Evolutionary conservation across 1,140 invertebrate genomes (phyloP), one percentile per base, ranked within the genome.

Genomic region (Amyelois transitella): DNA sequence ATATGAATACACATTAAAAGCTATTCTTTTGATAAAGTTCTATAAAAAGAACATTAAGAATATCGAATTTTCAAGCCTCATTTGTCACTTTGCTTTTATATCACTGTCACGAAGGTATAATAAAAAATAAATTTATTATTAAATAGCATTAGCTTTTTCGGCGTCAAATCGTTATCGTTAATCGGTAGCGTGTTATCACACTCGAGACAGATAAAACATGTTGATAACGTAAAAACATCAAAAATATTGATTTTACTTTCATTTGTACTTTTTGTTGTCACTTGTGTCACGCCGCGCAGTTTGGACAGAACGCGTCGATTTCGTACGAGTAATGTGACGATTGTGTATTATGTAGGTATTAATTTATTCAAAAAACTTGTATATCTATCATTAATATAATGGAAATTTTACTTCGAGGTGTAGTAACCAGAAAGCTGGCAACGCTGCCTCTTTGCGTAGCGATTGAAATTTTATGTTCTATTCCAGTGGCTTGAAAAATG

Each of bases 181-280:
- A 84, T 82, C 77, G 80, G 77, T 70, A 70, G 69, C 71, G 58
- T 77, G 74, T 75, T 86, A 86, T 86, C 83, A 65, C 53, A 47
- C 53, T 49, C 57, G 69, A 70, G 69, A 70, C 57, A n/a, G 80
- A 86, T 84, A 84, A 83, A 81, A 69, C 65, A 60, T 64, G 53
- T 53, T 53, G 82, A 86, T 86, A 84, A 84, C 64, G 50, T 66
- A 58, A 64, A 70, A 81, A 81, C 71, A 77, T 78, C 51, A 65
- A 62, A 72, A 63, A 64, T 84, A 86, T 86, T 75, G 83, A 86
- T 86, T 84, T 76, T 80, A 68, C 66, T 75, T 66, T 63, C 50
- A 48, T 21, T 48, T 12, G 12, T n/a, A 12, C n/a, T n/a, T 48
- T 48, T 48, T 48, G 45, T 48, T 48, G 45, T 6, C 19, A 21